phyloP scores from a whole-genome alignment of 2,888 invertebrate species.

The Cremastinae sp. region DNA sequence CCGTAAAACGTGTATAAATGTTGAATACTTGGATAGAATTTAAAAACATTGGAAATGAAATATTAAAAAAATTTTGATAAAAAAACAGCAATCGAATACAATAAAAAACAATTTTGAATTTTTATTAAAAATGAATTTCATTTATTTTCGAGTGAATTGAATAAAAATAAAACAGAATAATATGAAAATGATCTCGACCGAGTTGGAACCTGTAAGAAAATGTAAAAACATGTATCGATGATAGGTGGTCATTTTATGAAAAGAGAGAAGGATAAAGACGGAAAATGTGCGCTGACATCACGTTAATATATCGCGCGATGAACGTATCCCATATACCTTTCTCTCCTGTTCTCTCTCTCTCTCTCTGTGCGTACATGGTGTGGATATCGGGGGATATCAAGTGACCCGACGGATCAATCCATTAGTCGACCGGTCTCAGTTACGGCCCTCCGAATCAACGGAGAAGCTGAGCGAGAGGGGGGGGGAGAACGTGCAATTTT shows the following conservation, averaged over 20 bases:
- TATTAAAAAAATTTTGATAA: too few species aligned
- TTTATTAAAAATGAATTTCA: too few species aligned
- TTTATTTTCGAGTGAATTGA: too few species aligned
- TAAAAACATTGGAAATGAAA: too few species aligned
- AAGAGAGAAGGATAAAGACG: conserved; percentile 3
- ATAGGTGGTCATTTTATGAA: not conserved
- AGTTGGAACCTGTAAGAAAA: too few species aligned
- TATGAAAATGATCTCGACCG: too few species aligned
- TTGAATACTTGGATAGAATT: too few species aligned
- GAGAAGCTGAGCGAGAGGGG: conserved; percentile 9
- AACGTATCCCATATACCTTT: conserved; percentile 30
- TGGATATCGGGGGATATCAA: conserved; percentile 70
- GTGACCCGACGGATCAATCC: conserved; percentile 73
- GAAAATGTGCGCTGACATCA: conserved; percentile 23
- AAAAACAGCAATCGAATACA: too few species aligned
- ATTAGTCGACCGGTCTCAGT: conserved; percentile 72
- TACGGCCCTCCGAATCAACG: conserved; percentile 67
- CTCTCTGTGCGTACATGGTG: conserved; percentile 65
- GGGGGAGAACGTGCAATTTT: conserved; percentile 10
- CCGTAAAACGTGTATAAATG: too few species aligned
- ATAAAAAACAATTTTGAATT: too few species aligned
- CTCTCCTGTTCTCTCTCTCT: not conserved
- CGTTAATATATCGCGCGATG: conserved; percentile 46
- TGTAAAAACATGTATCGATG: not conserved
- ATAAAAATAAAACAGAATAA: too few species aligned